Conservation (phyloP, 2,797 vertebrate genomes). For the Pseudomugil gertrudae region DNA sequence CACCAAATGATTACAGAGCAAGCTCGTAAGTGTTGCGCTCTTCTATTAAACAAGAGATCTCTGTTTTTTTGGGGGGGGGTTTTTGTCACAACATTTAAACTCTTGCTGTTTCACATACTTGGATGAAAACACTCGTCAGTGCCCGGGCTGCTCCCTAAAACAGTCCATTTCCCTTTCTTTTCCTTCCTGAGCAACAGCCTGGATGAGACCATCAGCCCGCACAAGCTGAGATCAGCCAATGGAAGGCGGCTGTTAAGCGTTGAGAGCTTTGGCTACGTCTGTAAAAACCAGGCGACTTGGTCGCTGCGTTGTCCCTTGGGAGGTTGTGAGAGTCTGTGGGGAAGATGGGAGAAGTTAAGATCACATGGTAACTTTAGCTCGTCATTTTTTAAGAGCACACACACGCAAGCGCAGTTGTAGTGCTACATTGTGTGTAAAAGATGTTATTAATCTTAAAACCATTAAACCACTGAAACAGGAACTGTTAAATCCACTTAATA, state of each 20-base stretch:
- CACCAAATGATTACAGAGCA: constrained; percentile 63
- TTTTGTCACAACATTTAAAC: constrained; percentile 22
- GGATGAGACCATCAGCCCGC: constrained; percentile 15
- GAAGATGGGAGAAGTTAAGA: constrained; percentile 24
- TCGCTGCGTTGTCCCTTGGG: constrained; percentile 90
- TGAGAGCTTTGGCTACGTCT: constrained; percentile 94
- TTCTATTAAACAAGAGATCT: constrained; percentile 45
- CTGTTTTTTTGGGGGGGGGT: constrained; percentile 1
- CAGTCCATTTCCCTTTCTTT: constrained; percentile 47
- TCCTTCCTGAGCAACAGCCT: constrained; percentile 55
- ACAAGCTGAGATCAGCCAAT: constrained; percentile 19
- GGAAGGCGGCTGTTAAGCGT: constrained; percentile 81
- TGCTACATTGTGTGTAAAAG: neutral
- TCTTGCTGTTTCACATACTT: constrained; percentile 5
- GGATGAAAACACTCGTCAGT: constrained; percentile 41
- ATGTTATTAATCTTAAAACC: constrained; percentile 6
- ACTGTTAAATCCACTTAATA: neutral
- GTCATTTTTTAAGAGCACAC: neutral
- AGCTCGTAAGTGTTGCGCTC: constrained; percentile 46
- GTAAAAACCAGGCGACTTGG: constrained; percentile 96
- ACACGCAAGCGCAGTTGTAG: neutral
- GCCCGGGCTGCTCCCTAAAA: constrained; percentile 33
- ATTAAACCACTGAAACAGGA: neutral
- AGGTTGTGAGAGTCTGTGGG: constrained; percentile 87
- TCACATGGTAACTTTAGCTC: neutral